Evolutionary conservation across 1,140 invertebrate genomes (phyloP), one percentile per base, ranked within the genome.

Genomic region (Ditylenchus dipsaci): DNA sequence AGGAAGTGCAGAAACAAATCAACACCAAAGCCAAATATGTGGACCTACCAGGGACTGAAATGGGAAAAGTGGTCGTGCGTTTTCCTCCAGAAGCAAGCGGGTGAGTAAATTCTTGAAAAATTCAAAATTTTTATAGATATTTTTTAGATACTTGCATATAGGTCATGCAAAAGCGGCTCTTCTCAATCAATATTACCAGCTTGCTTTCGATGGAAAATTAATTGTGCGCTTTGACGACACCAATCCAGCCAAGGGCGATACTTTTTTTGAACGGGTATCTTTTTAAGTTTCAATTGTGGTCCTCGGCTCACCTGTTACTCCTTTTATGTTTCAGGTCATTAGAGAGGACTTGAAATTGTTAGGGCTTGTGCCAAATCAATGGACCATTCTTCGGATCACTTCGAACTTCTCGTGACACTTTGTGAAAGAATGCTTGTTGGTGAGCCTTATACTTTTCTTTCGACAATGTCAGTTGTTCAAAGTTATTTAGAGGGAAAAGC

Each of bases 221-320:
- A 92, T 99, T 62, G 94, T 99, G 92, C 87, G 96, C 76, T 99
- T 99, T 86, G 96, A 99, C 86, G 96, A 99, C 82, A 99, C 96
- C 7, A 99, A 99, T 86, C 96, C 96, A 42, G 95, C 93, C 5
- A 99, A 99, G 83, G 96, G 99, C 83, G 93, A 94, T 82, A 90
- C 90, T 17, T 91, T 97, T 76, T 99, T 95, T 87, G 96, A 99
- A 84, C 88, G 94, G 86, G 88, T 56, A 5, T 3, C 3, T 38
- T 38, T 38, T 38, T 38, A 3, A n/a, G n/a, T n/a, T n/a, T n/a
- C n/a, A n/a, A n/a, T n/a, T n/a, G n/a, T n/a, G n/a, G n/a, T n/a
- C n/a, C n/a, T n/a, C n/a, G n/a, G n/a, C n/a, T n/a, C n/a, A n/a
- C n/a, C n/a, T n/a, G n/a, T n/a, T n/a, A n/a, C n/a, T n/a, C n/a